phyloP scores from a whole-genome alignment of 2,113 vertebrate species.

The Leptocoma aspasia region DNA sequence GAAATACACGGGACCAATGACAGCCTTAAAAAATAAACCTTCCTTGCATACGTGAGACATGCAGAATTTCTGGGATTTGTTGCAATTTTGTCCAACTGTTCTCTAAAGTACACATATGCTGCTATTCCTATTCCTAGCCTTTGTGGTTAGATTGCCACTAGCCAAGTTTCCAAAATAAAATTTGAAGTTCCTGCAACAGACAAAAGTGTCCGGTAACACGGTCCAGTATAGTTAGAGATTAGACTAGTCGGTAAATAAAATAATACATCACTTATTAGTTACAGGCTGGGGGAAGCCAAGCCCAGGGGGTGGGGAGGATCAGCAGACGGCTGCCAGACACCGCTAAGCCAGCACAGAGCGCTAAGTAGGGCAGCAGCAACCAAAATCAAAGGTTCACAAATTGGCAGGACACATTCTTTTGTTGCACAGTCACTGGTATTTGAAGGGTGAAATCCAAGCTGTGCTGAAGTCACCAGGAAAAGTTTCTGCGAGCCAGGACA shows the following conservation, averaged over 20 bases:
- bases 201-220: not conserved
- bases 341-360: accelerated
- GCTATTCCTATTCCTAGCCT: not conserved
- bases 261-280: constrained; percentile 9
- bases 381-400: constrained; percentile 26
- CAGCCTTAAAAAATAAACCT: not conserved
- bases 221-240: not conserved
- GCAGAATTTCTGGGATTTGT: not conserved
- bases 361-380: not conserved
- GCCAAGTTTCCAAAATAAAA: constrained; percentile 61
- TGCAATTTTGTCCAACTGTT: not conserved
- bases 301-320: not conserved
- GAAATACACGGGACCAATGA: not conserved
- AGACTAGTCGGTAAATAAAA: constrained; percentile 23
- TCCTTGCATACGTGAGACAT: not conserved
- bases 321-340: not conserved
- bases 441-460: constrained; percentile 7
- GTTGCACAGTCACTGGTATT: not conserved
- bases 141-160: not conserved
- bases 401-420: constrained; percentile 35
- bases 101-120: not conserved
- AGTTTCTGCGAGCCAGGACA: not conserved
- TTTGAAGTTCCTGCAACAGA: constrained; percentile 9
- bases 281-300: not conserved
- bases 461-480: constrained; percentile 15